A percentile compares a stretch with the other conserved stretches of the same genome.
phyloP scores from a whole-genome alignment of 2,113 vertebrate species.

The Gorsachius goisagi region DNA sequence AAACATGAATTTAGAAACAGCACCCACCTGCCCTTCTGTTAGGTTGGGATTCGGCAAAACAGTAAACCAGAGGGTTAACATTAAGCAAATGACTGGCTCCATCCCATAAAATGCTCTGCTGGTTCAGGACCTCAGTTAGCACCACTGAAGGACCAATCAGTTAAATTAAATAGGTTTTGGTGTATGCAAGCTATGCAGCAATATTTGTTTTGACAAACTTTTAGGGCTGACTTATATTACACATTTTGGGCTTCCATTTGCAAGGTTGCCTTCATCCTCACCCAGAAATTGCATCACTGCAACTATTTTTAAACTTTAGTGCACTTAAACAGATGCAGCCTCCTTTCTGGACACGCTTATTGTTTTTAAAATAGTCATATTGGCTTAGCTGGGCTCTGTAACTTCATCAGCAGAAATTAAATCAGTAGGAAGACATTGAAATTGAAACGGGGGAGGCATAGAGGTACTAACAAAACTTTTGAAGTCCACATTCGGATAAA shows the following conservation, averaged over 20 bases:
- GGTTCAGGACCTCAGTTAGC: not conserved
- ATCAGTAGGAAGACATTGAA: not conserved
- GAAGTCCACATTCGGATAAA: not conserved
- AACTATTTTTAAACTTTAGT: constrained; percentile 27
- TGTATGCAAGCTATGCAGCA: not conserved
- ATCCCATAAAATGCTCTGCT: not conserved
- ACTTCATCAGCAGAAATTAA: not conserved
- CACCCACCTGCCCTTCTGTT: not conserved
- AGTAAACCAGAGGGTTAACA: not conserved
- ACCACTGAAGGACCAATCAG: not conserved
- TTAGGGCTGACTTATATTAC: not conserved
- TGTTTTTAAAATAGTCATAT: constrained; percentile 19
- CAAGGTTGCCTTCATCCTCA: constrained; percentile 18
- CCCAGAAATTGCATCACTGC: constrained; percentile 31
- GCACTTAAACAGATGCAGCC: constrained; percentile 20
- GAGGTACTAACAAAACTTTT: not conserved
- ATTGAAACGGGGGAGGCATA: not conserved
- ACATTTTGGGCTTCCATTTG: not conserved
- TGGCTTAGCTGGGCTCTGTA: not conserved
- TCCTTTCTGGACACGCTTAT: constrained; percentile 12
- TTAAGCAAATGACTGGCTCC: not conserved
- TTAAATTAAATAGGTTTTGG: not conserved
- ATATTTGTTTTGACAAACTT: constrained; percentile 11
- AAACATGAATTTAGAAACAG: not conserved
- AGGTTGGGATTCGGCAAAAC: not conserved